Evolutionary conservation across 2,797 vertebrate genomes (phyloP), one percentile per base, ranked within the genome.

Genomic region (Hoplostethus atlanticus): DNA sequence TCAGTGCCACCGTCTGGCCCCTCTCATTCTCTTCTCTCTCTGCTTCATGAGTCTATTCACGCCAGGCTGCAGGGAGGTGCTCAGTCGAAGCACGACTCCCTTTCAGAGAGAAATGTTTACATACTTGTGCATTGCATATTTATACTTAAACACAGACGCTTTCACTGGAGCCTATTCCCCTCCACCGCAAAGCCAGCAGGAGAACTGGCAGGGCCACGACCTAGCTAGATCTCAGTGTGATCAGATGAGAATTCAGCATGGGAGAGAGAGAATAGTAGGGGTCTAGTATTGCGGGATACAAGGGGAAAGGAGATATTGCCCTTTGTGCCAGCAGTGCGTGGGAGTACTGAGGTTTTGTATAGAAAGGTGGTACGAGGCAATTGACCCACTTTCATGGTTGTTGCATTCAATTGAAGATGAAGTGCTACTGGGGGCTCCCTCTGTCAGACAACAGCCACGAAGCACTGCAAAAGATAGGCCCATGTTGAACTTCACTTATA

Each of bases 71-170:
- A 81, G 64, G 13, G 67, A 87, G 71, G 57, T 44, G 40, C 21
- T 64, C 64, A 73, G 63, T 79, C 69, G 74, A 73, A 70, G 76
- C 60, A 40, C 55, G 65, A 55, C 75, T 79, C 80, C 74, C 64
- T 63, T 56, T 80, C 62, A 67, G 68, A 71, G 30, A n/a, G 63
- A 68, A 78, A 61, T 88, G 79, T 93, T 91, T 91, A 89, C 88
- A 92, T 90, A 91, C 78, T 85, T 84, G 54, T 77, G 31, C 61
- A 47, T 84, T 68, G 77, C 77, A 83, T 81, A 73, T 88, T 87
- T 81, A 88, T 68, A 70, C 77, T 79, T 75, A 84, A 77, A 80
- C 78, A 73, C 65, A 78, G 40, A 84, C 62, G 68, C 70, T 76
- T 48, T 48, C 62, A 38, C 66, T 71, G 53, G 31, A 65, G 61